Evolutionary conservation across 2,888 invertebrate genomes (phyloP).

Genomic region (Tridacna gigas): DNA sequence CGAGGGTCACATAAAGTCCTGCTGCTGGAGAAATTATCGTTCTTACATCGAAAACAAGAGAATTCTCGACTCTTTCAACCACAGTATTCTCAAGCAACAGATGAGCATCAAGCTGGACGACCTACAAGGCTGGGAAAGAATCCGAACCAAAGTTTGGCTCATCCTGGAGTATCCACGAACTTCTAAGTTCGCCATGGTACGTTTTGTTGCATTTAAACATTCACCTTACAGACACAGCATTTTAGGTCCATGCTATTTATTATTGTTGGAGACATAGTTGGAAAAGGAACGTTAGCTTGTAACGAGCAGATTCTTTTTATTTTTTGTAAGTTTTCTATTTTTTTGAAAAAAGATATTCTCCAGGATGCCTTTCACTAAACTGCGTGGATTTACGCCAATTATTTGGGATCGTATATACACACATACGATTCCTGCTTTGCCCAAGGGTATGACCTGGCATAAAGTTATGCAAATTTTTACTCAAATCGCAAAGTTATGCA

Average conservation of each 20-base stretch:
- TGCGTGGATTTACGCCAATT: no score
- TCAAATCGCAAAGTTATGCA: no score
- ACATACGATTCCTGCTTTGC: no score
- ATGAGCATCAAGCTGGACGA: constrained; percentile 73
- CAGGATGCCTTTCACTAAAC: no score
- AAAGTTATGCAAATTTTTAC: no score
- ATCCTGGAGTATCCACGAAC: constrained; percentile 83
- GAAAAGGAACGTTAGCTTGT: no score
- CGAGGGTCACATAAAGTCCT: constrained; percentile 82
- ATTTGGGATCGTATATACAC: no score
- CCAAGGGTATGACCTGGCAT: no score
- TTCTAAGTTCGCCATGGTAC: constrained; percentile 81
- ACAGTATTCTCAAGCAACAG: constrained; percentile 78
- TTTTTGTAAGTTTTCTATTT: no score
- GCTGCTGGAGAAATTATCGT: constrained; percentile 83
- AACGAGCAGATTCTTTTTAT: no score
- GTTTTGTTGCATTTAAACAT: background rate
- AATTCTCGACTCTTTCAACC: constrained; percentile 81
- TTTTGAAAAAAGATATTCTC: no score
- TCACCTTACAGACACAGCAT: background rate
- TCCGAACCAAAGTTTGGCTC: constrained; percentile 81
- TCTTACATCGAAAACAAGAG: constrained; percentile 83
- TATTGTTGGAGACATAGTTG: no score
- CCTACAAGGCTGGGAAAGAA: constrained; percentile 78
- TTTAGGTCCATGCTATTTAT: background rate